phyloP scores from a whole-genome alignment of 2,797 vertebrate genomes.

The Uromys caudimaculatus region DNA sequence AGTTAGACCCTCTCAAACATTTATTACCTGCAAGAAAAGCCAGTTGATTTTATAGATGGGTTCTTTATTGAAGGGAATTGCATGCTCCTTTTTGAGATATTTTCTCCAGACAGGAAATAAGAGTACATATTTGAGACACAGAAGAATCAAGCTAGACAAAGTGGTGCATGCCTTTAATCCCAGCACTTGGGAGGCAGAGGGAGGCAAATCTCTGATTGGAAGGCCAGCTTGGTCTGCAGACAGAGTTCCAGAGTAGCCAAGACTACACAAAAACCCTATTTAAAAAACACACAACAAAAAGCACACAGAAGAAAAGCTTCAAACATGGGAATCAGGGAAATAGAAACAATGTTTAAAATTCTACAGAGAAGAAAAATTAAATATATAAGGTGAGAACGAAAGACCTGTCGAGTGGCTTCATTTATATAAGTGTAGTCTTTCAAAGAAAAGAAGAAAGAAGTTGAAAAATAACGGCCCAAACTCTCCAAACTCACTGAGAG shows the following conservation, averaged over 20 bases:
- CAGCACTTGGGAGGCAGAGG: too few relatives aligned
- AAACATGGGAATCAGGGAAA: background rate
- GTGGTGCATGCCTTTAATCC: background rate
- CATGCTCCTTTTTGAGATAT: background rate
- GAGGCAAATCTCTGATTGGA: background rate
- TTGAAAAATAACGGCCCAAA: background rate
- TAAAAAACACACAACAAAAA: background rate
- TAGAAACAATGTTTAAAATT: background rate
- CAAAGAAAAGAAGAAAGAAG: background rate
- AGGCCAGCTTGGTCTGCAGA: background rate
- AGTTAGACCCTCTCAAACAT: background rate
- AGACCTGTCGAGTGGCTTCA: background rate
- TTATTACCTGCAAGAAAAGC: background rate
- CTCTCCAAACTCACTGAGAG: background rate
- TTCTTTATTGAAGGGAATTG: background rate
- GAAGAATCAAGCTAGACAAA: background rate
- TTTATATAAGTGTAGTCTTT: background rate
- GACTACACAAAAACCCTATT: background rate
- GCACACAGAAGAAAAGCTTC: background rate
- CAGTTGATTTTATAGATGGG: background rate
- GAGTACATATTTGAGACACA: background rate
- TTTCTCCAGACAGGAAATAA: background rate
- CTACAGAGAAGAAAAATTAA: background rate
- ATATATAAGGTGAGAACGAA: background rate
- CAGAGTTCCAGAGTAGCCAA: background rate